Base-by-base conservation (phyloP, 2,888 invertebrate species). In the Taenaris catops region DNA sequence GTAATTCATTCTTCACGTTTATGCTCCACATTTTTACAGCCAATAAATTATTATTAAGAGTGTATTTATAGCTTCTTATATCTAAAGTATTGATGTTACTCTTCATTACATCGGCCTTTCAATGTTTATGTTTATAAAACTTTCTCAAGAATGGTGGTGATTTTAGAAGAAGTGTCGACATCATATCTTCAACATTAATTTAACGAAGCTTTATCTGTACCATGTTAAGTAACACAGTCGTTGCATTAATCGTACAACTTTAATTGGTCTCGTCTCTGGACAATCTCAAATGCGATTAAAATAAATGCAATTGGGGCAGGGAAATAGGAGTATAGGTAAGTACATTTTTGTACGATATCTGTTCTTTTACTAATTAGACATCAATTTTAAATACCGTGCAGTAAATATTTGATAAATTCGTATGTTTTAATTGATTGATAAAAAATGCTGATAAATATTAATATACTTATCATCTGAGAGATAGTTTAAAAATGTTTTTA, bases 221-320 rank as follows among this genome's bases (percentile, higher is more conserved):
- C 58, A 63, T 56, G 57, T 64, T 67, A 68, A 66, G 69, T 66
- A 66, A 69, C 61, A 62, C 52, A 45, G 59, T 60, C 63, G 63
- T 63, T 62, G 64, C 54, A 64, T 69, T 72, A 70, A 74, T 75
- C 67, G 62, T 62, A 70, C 62, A 64, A 61, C 49, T 73, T 75
- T 75, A 71, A 76, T 74, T 72, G 66, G 69, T 54, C 50, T 57
- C 52, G 51, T 60, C 61, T 48, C 58, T 47, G 39, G 46, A 51
- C 59, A 69, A 70, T 70, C 68, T 74, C 50, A 58, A 59, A 61
- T 61, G 69, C 65, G 70, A 74, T 80, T 76, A 76, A 78, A 55
- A 58, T 51, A 49, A 53, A 59, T 60, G 61, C 69, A 68, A 78
- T 70, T 70, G 63, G 65, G 65, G 60, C 60, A 62, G 56, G 35